Evolutionary conservation across 2,113 vertebrate genomes (phyloP).

Genomic region (Tinamus guttatus): DNA sequence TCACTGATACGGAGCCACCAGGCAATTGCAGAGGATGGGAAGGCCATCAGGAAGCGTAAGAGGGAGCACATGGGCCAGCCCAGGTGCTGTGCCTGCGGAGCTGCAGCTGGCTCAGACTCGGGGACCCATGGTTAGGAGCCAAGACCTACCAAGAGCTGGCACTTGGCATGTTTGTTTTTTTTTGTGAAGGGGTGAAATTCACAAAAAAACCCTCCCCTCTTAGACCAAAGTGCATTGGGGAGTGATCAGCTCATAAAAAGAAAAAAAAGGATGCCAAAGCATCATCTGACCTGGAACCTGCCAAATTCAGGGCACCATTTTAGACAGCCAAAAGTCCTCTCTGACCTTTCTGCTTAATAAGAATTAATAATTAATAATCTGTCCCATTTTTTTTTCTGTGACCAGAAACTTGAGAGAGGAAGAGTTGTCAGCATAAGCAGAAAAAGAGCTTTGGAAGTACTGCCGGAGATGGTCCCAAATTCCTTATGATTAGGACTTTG

Average conservation of each 20-base stretch:
- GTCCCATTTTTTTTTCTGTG: background rate
- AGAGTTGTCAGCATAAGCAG: background rate
- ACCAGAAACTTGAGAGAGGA: accelerated
- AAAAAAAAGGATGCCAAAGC: background rate
- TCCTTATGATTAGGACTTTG: background rate
- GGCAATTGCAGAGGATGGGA: accelerated
- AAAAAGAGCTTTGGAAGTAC: background rate
- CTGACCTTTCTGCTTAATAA: background rate
- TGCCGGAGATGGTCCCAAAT: background rate
- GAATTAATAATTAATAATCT: background rate
- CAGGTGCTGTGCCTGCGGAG: accelerated
- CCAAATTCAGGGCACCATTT: background rate
- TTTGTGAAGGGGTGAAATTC: background rate
- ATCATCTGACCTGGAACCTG: background rate
- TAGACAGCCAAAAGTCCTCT: background rate
- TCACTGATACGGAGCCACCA: background rate
- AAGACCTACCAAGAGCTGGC: background rate
- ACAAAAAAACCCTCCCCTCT: background rate
- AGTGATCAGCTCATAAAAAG: background rate
- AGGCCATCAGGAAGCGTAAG: background rate
- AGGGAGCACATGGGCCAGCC: background rate
- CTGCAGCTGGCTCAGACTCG: background rate
- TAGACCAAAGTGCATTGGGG: background rate
- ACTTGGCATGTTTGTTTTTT: background rate
- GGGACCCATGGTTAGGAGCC: background rate